These are phyloP conservation scores for Lathamus discolor DNA, from an alignment of 2,113 vertebrate genomes.

Conservation along the genomic window DNA sequence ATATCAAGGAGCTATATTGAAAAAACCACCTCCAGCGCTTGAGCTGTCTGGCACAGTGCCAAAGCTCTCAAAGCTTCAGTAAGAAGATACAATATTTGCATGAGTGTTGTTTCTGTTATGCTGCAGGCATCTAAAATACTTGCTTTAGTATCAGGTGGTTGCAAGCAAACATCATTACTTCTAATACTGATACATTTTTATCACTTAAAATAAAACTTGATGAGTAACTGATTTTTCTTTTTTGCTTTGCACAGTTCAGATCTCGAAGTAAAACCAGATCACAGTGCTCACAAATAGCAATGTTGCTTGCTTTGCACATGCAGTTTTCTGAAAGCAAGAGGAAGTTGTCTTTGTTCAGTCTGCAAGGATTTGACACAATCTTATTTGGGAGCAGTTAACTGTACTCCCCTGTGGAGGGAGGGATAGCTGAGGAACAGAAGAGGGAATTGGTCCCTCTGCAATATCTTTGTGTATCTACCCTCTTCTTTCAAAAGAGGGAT, in stretches of 20 bases:
- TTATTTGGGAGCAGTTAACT: not conserved
- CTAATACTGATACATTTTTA: slow-evolving; percentile 49
- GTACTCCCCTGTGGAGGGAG: not conserved
- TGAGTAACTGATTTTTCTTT: slow-evolving; percentile 45
- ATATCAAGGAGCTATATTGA: not conserved
- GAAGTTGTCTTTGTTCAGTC: not conserved
- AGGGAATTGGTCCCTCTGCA: not conserved
- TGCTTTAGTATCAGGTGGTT: slow-evolving; percentile 48
- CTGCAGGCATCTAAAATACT: slow-evolving; percentile 37
- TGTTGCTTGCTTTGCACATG: not conserved
- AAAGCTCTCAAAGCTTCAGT: not conserved
- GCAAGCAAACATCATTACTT: slow-evolving; percentile 33
- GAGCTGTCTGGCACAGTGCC: not conserved
- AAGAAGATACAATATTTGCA: slow-evolving; percentile 53
- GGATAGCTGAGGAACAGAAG: not conserved
- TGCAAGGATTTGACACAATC: not conserved
- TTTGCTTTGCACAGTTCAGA: not conserved
- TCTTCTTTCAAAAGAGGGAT: not conserved
- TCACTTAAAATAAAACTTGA: slow-evolving; percentile 67
- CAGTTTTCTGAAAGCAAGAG: not conserved
- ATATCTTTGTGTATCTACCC: not conserved
- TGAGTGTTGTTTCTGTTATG: slow-evolving; percentile 55
- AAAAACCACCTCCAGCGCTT: not conserved
- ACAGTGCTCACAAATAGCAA: not conserved
- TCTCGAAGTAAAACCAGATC: not conserved